These are phyloP conservation scores for Aricia agestis DNA, from an alignment of 1,140 invertebrate species.

Conservation along the genomic window DNA sequence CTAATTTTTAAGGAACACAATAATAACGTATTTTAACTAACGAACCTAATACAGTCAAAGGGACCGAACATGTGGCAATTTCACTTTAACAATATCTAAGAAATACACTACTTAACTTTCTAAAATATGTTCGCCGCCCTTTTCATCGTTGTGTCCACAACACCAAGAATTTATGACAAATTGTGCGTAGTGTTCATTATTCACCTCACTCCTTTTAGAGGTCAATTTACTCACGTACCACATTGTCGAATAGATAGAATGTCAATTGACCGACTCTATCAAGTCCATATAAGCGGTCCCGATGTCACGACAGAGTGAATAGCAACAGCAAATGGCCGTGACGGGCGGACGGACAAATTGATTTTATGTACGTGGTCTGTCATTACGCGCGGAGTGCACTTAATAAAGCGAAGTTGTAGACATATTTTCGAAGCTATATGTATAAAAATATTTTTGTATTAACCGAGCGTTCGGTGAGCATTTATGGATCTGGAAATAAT, in stretches of 20 bases:
- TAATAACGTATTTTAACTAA: too few species aligned
- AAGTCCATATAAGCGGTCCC: neutral
- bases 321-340: neutral
- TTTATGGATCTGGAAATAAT: too few species aligned
- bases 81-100: too few species aligned
- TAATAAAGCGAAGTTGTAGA: neutral
- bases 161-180: too few species aligned
- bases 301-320: neutral
- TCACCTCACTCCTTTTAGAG: neutral
- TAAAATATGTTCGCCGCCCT: too few species aligned
- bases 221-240: too few species aligned
- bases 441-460: neutral
- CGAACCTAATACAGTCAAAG: too few species aligned
- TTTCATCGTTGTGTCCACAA: too few species aligned
- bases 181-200: too few species aligned
- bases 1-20: too few species aligned
- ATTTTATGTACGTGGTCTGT: neutral
- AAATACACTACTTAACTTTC: too few species aligned
- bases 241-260: neutral
- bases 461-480: neutral
- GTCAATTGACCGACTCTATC: neutral
- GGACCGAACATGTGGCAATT: too few species aligned
- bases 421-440: neutral
- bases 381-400: neutral
- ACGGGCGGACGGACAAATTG: neutral